phyloP scores from a whole-genome alignment of 2,797 vertebrate genomes.

The Paedocypris micromegethes region DNA sequence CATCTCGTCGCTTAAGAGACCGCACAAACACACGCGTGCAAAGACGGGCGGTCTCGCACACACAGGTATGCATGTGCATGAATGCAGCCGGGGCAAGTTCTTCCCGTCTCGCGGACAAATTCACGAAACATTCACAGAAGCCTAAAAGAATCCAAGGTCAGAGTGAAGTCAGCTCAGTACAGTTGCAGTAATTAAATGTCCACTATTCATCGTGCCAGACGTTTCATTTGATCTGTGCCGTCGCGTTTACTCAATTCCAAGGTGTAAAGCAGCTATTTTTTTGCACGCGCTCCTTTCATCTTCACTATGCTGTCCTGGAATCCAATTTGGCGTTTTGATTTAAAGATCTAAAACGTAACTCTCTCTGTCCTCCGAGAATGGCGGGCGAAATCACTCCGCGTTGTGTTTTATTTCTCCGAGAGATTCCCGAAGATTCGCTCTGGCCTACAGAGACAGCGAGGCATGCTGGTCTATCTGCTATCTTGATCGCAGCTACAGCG shows the following conservation, averaged over 20 bases:
- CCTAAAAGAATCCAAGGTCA: constrained; percentile 18
- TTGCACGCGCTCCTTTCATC: constrained; percentile 9
- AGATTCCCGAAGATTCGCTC: constrained; percentile 63
- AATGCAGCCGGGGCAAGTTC: constrained; percentile 26
- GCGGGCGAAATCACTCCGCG: constrained; percentile 62
- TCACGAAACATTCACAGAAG: constrained; percentile 33
- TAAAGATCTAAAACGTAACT: constrained; percentile 38
- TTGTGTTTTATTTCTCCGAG: constrained; percentile 48
- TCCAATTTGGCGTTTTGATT: constrained; percentile 52
- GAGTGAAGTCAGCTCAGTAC: constrained; percentile 12
- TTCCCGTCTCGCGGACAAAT: constrained; percentile 21
- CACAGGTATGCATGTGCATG: constrained; percentile 26
- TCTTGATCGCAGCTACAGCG: constrained; percentile 10
- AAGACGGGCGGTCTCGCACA: constrained; percentile 21
- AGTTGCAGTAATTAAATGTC: constrained; percentile 12
- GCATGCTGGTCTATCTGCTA: constrained; percentile 39
- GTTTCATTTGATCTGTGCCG: not conserved
- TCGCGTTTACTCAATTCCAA: constrained; percentile 1
- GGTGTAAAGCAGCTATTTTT: constrained; percentile 23
- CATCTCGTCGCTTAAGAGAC: constrained; percentile 61
- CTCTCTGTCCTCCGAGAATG: constrained; percentile 58
- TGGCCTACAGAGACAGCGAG: constrained; percentile 53
- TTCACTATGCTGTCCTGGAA: constrained; percentile 41
- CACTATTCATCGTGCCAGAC: constrained; percentile 1
- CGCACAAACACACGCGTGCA: constrained; percentile 49